Conservation (phyloP, 2,888 invertebrate genomes). For the Ametastegia equiseti region DNA sequence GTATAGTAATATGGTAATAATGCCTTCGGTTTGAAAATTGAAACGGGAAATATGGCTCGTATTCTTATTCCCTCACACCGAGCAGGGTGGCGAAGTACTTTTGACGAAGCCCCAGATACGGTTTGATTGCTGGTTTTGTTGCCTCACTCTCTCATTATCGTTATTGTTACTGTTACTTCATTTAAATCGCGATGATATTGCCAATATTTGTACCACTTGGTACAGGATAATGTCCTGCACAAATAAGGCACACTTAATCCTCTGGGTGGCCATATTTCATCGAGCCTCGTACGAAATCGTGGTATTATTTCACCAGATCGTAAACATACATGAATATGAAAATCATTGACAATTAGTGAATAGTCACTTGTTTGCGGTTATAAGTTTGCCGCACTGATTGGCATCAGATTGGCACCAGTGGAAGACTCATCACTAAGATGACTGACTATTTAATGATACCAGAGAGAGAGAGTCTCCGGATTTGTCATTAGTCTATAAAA, state of each 20-base stretch:
- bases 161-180: slow-evolving; percentile 11
- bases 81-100: slow-evolving; percentile 10
- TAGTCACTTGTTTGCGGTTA: no score
- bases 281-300: not conserved
- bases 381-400: not conserved
- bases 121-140: slow-evolving; percentile 16
- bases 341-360: no score
- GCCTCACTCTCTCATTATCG: not conserved
- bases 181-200: slow-evolving; percentile 13
- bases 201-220: slow-evolving; percentile 7
- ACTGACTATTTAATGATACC: no score
- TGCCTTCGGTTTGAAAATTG: slow-evolving; percentile 3
- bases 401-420: not conserved
- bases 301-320: not conserved
- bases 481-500: no score
- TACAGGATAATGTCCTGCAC: not conserved
- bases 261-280: not conserved
- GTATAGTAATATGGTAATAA: slow-evolving; percentile 12
- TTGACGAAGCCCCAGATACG: not conserved
- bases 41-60: not conserved
- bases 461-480: no score
- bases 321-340: not conserved
- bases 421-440: no score
- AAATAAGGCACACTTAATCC: not conserved
- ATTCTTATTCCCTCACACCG: slow-evolving; percentile 16